Conservation (phyloP, 2,888 invertebrate genomes). For the Drosophila ustulata region DNA sequence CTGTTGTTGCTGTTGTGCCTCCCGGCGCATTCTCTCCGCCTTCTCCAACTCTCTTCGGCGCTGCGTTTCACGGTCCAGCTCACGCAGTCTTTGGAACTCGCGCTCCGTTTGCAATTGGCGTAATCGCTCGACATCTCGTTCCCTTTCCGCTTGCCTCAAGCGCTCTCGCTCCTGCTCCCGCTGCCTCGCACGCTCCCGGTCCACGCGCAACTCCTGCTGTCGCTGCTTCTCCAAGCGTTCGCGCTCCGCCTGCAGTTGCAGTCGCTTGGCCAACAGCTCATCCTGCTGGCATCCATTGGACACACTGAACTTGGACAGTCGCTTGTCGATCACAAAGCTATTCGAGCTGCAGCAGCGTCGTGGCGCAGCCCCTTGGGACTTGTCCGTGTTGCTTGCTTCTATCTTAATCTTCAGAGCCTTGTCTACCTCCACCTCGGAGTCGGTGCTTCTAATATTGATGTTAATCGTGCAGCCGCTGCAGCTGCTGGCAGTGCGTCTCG, state of each 20-base stretch:
- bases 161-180: slow-evolving; percentile 45
- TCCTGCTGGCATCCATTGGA: slow-evolving; percentile 8
- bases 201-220: slow-evolving; percentile 26
- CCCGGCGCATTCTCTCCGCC: slow-evolving; percentile 20
- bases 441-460: slow-evolving; percentile 67
- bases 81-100: slow-evolving; percentile 16
- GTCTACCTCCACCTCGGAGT: slow-evolving; percentile 33
- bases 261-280: background rate
- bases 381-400: slow-evolving; percentile 59
- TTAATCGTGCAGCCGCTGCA: slow-evolving; percentile 75
- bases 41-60: slow-evolving; percentile 30
- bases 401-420: slow-evolving; percentile 73
- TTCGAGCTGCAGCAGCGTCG: slow-evolving; percentile 13
- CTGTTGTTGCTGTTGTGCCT: background rate
- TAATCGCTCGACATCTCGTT: slow-evolving; percentile 38
- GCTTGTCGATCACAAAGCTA: slow-evolving; percentile 66
- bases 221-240: slow-evolving; percentile 8
- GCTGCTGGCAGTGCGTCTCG: slow-evolving; percentile 38
- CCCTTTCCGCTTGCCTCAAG: slow-evolving; percentile 43
- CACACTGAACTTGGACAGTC: slow-evolving; percentile 65
- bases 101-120: slow-evolving; percentile 38
- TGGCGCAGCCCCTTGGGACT: background rate
- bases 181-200: slow-evolving; percentile 24
- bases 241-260: slow-evolving; percentile 17
- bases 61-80: slow-evolving; percentile 33